Conservation (phyloP, 2,888 invertebrate species). For the Zaprionus bogoriensis region DNA sequence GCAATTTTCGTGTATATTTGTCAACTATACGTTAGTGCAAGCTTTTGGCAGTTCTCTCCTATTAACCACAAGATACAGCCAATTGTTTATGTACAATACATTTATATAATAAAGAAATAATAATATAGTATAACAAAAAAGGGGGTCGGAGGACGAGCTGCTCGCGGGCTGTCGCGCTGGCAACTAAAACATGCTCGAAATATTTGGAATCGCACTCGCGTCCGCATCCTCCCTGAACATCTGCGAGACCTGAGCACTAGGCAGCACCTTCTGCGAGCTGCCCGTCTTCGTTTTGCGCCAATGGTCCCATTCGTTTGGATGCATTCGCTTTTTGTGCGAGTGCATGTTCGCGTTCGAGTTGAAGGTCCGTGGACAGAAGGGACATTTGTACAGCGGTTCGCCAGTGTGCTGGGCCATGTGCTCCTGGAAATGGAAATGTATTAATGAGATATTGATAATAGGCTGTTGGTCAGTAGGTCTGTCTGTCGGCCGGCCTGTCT, state of each 20-base stretch:
- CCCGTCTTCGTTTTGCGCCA: constrained; percentile 79
- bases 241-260: constrained; percentile 70
- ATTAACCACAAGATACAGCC: neutral
- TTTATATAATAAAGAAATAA: constrained; percentile 8
- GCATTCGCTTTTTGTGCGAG: constrained; percentile 81
- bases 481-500: no score
- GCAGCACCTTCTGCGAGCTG: constrained; percentile 72
- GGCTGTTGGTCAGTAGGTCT: no score
- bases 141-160: neutral
- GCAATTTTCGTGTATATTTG: neutral
- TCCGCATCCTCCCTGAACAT: constrained; percentile 67
- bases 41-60: neutral
- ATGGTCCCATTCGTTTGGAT: constrained; percentile 80
- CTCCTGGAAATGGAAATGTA: constrained; percentile 60
- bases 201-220: constrained; percentile 59
- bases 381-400: constrained; percentile 80
- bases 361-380: constrained; percentile 81
- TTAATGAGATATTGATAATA: neutral
- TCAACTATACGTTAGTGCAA: neutral
- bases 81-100: constrained; percentile 16
- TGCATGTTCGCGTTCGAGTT: constrained; percentile 82
- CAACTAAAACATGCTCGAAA: constrained; percentile 36
- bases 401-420: constrained; percentile 82
- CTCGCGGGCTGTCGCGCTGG: neutral
- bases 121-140: constrained; percentile 31